phyloP scores from a whole-genome alignment of 2,113 vertebrate species.

The Ploceus nigricollis region DNA sequence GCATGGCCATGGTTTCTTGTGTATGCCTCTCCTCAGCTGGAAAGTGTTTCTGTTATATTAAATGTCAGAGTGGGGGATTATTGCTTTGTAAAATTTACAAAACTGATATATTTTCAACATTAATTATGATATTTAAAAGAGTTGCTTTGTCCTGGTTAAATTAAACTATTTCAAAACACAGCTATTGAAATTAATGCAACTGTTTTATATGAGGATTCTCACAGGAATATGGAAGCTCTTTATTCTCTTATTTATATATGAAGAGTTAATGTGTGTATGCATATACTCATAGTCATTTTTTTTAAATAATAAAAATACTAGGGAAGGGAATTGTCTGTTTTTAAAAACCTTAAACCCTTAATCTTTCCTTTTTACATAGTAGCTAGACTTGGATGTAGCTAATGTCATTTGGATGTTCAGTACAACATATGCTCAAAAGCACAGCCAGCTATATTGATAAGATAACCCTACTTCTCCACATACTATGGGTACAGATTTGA shows the following conservation, averaged over 20 bases:
- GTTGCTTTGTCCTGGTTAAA: not conserved
- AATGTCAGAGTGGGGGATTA: not conserved
- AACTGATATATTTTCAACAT: not conserved
- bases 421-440: slow-evolving; percentile 20
- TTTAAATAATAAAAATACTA: not conserved
- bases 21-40: not conserved
- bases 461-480: slow-evolving; percentile 1
- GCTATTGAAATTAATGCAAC: not conserved
- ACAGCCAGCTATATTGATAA: slow-evolving; percentile 21
- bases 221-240: not conserved
- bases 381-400: slow-evolving; percentile 10
- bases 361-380: not conserved
- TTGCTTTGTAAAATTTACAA: not conserved
- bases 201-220: not conserved
- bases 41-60: not conserved
- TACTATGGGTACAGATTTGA: slow-evolving; percentile 8
- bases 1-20: not conserved
- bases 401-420: slow-evolving; percentile 39
- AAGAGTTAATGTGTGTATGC: not conserved
- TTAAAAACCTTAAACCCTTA: slow-evolving; percentile 9
- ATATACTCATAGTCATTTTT: not conserved
- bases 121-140: not conserved
- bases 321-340: not conserved
- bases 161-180: not conserved
- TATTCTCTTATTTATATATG: not conserved